Evolutionary conservation across 2,113 vertebrate genomes (phyloP).

Genomic region (Oxygymnocypris stewartii): DNA sequence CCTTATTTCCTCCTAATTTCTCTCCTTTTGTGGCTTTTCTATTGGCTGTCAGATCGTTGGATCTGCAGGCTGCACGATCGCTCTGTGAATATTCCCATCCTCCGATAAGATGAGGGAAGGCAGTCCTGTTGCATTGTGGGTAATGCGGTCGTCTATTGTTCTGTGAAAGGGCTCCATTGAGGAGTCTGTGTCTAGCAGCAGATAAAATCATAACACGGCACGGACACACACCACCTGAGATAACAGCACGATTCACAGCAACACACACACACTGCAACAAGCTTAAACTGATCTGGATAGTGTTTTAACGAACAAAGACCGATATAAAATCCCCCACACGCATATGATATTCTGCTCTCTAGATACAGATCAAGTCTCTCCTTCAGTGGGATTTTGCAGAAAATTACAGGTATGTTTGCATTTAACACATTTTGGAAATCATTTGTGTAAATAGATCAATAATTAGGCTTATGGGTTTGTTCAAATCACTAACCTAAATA

Average conservation of each 20-base stretch:
- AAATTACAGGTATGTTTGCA: neutral
- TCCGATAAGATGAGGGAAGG: slow-evolving; percentile 64
- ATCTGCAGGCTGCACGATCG: slow-evolving; percentile 65
- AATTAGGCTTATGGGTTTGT: neutral
- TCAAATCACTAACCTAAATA: neutral
- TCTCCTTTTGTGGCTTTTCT: slow-evolving; percentile 54
- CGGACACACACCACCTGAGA: slow-evolving; percentile 32
- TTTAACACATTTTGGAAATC: neutral
- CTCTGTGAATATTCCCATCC: slow-evolving; percentile 72
- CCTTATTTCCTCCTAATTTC: slow-evolving; percentile 31
- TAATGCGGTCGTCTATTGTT: slow-evolving; percentile 73
- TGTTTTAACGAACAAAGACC: slow-evolving; percentile 51
- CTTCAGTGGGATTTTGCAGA: neutral
- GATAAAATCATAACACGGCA: slow-evolving; percentile 71
- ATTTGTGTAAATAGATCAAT: neutral
- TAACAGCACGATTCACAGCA: neutral
- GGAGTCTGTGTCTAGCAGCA: slow-evolving; percentile 63
- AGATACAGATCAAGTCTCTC: neutral
- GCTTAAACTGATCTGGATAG: slow-evolving; percentile 65
- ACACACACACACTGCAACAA: slow-evolving; percentile 62
- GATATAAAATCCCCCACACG: neutral
- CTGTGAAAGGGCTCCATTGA: slow-evolving; percentile 73
- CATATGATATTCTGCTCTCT: neutral
- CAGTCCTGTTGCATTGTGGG: slow-evolving; percentile 73
- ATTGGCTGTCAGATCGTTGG: slow-evolving; percentile 53